A percentile compares a stretch with the other conserved stretches of the same genome.
These are phyloP conservation scores for Ecliptopera silaceata DNA, from an alignment of 2,888 invertebrate species.

Conservation along the genomic window DNA sequence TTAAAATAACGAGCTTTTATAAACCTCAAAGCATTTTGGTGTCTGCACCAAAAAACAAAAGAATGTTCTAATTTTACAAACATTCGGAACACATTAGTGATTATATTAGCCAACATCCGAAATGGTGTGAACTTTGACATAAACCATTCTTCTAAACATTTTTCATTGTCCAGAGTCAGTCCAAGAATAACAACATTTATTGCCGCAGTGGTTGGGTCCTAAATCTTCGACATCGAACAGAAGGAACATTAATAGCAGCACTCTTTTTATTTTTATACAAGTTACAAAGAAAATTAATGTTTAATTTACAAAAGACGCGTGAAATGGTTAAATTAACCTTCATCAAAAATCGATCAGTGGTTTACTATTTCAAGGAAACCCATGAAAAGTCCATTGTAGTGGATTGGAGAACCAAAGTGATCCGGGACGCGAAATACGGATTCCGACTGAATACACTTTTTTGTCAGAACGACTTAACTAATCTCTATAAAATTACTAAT, in stretches of 20 bases:
- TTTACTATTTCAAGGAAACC: constrained; percentile 36
- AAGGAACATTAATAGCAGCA: constrained; percentile 3
- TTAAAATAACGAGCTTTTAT: no score
- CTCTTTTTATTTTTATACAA: neutral
- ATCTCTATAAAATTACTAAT: neutral
- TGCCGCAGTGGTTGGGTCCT: constrained; percentile 17
- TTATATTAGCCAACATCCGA: neutral
- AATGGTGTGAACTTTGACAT: constrained; percentile 45
- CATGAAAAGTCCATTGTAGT: constrained; percentile 53
- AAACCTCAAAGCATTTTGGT: no score
- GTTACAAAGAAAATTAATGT: neutral
- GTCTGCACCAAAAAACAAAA: neutral
- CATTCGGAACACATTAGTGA: neutral
- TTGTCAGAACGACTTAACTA: constrained; percentile 31
- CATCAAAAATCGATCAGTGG: constrained; percentile 1
- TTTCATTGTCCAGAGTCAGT: constrained; percentile 22
- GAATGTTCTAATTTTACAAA: neutral
- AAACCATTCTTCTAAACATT: constrained; percentile 23
- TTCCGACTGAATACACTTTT: constrained; percentile 42
- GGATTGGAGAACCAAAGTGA: constrained; percentile 36
- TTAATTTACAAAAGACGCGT: neutral
- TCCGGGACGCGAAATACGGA: constrained; percentile 32
- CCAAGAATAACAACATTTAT: constrained; percentile 31
- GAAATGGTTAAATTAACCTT: neutral
- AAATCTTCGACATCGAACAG: constrained; percentile 22